Conservation (phyloP, 2,888 invertebrate genomes). For the Cantharis lateralis region DNA sequence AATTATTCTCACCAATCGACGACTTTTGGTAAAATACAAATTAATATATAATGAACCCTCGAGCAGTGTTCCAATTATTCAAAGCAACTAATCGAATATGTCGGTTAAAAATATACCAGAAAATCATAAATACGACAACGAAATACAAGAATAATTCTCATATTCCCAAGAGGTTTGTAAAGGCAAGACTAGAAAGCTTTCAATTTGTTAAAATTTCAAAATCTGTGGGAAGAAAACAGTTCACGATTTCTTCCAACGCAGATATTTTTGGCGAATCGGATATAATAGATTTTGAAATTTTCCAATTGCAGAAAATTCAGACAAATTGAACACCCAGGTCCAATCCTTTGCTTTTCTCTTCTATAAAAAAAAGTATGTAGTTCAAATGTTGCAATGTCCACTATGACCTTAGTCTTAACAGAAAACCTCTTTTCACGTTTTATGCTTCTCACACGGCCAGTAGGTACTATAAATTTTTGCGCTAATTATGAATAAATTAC, state of each 20-base stretch:
- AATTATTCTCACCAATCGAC: not conserved
- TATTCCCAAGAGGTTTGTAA: not conserved
- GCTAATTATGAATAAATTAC: not conserved
- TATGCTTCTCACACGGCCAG: not conserved
- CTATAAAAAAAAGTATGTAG: not conserved
- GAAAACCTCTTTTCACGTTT: not conserved
- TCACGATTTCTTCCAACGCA: not conserved
- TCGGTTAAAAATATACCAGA: not conserved
- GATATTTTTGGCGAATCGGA: not conserved
- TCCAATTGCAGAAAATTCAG: not conserved
- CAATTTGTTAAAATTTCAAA: not conserved
- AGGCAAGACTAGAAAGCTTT: not conserved
- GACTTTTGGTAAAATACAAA: not conserved
- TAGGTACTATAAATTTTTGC: not conserved
- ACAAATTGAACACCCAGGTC: not conserved
- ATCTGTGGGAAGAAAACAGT: not conserved
- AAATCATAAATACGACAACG: not conserved
- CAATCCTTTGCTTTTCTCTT: not conserved
- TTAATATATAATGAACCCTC: not conserved
- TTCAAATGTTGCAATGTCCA: not conserved
- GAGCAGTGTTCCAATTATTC: not conserved
- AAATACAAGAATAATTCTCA: not conserved
- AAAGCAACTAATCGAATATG: not conserved
- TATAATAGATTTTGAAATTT: not conserved
- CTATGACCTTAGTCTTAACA: not conserved